Conservation (phyloP, 2,888 invertebrate species). For the Cantharis rustica region DNA sequence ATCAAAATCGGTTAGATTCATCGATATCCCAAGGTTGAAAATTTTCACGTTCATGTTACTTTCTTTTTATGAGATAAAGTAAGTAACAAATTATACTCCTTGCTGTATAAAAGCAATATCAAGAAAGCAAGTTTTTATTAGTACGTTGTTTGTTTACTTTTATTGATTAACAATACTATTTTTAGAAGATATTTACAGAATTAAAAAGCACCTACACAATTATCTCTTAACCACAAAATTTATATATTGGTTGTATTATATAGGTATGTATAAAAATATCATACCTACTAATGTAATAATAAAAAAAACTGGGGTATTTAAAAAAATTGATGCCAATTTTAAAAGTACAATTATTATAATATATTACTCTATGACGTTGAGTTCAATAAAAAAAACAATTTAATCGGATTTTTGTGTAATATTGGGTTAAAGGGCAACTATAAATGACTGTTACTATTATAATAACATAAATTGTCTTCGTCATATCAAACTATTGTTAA, state of each 20-base stretch:
- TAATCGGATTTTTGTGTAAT: constrained; percentile 31
- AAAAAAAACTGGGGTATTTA: not conserved
- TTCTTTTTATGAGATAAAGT: not conserved
- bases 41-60: not conserved
- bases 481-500: not conserved
- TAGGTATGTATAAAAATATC: not conserved
- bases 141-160: not conserved
- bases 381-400: constrained; percentile 28
- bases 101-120: not conserved
- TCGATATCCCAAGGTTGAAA: not conserved
- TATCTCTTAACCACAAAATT: not conserved
- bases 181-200: not conserved
- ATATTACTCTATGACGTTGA: not conserved
- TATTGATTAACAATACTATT: not conserved
- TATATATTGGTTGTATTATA: not conserved
- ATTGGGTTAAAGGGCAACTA: constrained; percentile 33
- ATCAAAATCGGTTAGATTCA: too few species aligned
- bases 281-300: too few species aligned
- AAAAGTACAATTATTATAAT: not conserved
- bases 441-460: not conserved
- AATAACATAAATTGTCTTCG: not conserved
- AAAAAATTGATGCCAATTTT: not conserved
- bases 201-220: not conserved
- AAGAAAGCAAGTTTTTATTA: not conserved
- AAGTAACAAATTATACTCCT: not conserved